phyloP scores from a whole-genome alignment of 2,797 vertebrate species.

The Pagetopsis macropterus region DNA sequence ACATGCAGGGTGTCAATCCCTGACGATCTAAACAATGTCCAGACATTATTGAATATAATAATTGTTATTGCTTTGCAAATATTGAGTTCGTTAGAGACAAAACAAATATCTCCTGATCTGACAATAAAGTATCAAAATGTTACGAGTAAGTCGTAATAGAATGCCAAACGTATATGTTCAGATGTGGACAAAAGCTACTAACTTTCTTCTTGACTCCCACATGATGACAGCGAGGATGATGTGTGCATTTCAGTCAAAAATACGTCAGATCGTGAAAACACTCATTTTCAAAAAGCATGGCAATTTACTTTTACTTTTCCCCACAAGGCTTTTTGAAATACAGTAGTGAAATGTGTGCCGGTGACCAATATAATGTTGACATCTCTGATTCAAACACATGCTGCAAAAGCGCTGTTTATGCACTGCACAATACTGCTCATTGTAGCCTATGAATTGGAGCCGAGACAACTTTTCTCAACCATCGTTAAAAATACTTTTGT shows the following conservation, averaged over 20 bases:
- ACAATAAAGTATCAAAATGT: conserved; percentile 88
- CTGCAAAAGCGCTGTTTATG: conserved; percentile 88
- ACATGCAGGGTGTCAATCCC: conserved; percentile 97
- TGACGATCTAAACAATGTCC: conserved; percentile 91
- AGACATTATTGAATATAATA: conserved; percentile 92
- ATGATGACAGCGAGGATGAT: conserved; percentile 89
- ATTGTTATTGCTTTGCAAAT: conserved; percentile 94
- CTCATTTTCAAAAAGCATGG: conserved; percentile 84
- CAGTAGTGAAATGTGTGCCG: conserved; percentile 84
- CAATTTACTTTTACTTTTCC: conserved; percentile 72
- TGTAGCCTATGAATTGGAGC: conserved; percentile 82
- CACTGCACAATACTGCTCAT: conserved; percentile 85
- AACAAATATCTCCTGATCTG: conserved; percentile 89
- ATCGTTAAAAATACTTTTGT: conserved; percentile 88
- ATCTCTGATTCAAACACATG: conserved; percentile 93
- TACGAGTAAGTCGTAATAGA: conserved; percentile 89
- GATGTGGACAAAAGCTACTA: conserved; percentile 83
- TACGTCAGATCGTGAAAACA: conserved; percentile 84
- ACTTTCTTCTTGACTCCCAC: conserved; percentile 82
- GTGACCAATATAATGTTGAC: conserved; percentile 88
- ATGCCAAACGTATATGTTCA: conserved; percentile 87
- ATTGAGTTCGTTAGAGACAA: conserved; percentile 90
- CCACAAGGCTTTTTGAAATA: conserved; percentile 90
- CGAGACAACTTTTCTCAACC: conserved; percentile 85
- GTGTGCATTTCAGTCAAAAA: conserved; percentile 96